Conservation (phyloP, 92 coral and sea anemone genomes). For the Bergia sp. region DNA sequence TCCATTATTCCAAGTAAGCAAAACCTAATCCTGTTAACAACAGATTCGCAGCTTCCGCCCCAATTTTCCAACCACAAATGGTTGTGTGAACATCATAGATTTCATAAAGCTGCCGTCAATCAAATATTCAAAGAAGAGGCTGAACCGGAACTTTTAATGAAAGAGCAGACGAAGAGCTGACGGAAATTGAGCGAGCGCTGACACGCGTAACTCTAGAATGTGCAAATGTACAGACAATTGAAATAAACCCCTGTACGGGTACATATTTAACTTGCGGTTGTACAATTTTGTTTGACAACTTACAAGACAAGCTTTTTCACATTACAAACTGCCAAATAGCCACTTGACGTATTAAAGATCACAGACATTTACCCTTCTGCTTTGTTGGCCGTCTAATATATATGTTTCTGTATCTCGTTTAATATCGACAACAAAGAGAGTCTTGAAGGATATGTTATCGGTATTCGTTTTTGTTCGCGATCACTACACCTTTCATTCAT, state of each 20-base stretch:
- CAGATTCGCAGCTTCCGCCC: background rate
- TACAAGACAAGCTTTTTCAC: background rate
- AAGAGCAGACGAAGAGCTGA: background rate
- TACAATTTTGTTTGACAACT: background rate
- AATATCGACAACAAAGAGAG: background rate
- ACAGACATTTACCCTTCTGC: background rate
- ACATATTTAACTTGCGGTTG: background rate
- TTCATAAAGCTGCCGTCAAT: background rate
- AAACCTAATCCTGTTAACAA: background rate
- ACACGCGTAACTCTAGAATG: no score
- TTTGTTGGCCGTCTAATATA: background rate
- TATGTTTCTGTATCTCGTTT: background rate
- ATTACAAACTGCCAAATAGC: background rate
- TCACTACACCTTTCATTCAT: background rate
- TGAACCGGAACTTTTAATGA: background rate
- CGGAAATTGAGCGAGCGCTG: background rate
- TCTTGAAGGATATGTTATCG: background rate
- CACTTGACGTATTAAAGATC: background rate
- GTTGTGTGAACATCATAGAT: background rate
- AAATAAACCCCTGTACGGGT: background rate
- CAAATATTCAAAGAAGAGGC: background rate
- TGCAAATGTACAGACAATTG: background rate
- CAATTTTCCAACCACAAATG: background rate
- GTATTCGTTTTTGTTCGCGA: background rate
- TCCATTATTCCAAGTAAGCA: background rate